Percentiles rank a stretch among this genome's conserved stretches.
Evolutionary conservation across 23 tunicate species (phyloP).

Genomic region (Ciona savignyi): DNA sequence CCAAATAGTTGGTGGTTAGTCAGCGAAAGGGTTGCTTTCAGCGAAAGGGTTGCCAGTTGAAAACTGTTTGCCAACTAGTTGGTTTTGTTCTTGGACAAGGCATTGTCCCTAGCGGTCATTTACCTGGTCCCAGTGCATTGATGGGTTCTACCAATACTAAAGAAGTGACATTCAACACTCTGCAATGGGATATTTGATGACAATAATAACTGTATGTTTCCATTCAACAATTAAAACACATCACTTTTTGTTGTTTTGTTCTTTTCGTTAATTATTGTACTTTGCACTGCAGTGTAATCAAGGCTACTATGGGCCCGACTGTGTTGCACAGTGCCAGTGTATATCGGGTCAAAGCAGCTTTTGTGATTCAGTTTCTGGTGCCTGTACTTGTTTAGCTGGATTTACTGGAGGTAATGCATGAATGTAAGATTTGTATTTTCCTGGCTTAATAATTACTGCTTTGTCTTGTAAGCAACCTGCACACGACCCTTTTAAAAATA

Average conservation of each 20-base stretch:
- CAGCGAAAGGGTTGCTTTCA: too few species aligned
- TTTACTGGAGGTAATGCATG: conserved; percentile 27
- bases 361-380: conserved; percentile 9
- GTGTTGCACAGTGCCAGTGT: conserved; percentile 43
- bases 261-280: too few species aligned
- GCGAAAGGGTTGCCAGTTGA: too few species aligned
- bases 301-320: conserved; percentile 65
- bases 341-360: conserved; percentile 12
- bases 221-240: background rate
- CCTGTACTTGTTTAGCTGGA: conserved; percentile 25
- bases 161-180: background rate
- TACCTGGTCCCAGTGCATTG: too few species aligned
- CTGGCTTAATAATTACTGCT: background rate
- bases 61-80: too few species aligned
- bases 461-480: too few species aligned
- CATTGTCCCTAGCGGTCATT: too few species aligned
- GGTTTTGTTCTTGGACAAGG: too few species aligned
- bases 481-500: too few species aligned
- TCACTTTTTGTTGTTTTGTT: conserved; percentile 1
- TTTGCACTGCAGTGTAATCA: conserved; percentile 50
- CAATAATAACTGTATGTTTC: background rate
- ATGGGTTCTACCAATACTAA: too few species aligned
- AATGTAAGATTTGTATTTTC: background rate
- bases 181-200: background rate
- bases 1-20: too few species aligned